Percentiles rank a stretch among this genome's conserved stretches.
Evolutionary conservation across 2,113 vertebrate genomes (phyloP).

Genomic region (Mormoops blainvillei): DNA sequence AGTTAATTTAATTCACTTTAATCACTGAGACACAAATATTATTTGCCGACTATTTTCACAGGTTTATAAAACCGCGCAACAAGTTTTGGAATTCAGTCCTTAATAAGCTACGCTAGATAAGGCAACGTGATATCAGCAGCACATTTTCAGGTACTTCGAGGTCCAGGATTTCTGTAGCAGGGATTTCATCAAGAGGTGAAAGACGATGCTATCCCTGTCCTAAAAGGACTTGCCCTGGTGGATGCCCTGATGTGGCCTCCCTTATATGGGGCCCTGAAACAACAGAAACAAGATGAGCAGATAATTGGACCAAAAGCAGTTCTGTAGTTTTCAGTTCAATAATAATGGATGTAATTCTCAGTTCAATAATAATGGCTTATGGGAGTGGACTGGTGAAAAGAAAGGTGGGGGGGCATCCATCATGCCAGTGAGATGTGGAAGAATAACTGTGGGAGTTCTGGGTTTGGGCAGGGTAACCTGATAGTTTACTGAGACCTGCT

Average conservation of each 20-base stretch:
- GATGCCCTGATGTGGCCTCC: background rate
- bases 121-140: background rate
- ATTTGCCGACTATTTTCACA: background rate
- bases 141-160: background rate
- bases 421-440: background rate
- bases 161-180: background rate
- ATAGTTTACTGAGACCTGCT: background rate
- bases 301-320: background rate
- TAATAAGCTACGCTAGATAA: background rate
- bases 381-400: background rate
- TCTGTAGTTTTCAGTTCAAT: background rate
- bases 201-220: background rate
- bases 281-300: background rate
- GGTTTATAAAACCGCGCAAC: background rate
- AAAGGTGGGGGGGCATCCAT: too few species aligned
- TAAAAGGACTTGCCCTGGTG: background rate
- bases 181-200: background rate
- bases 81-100: background rate
- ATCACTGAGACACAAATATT: background rate
- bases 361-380: background rate
- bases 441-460: background rate
- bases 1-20: background rate
- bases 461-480: background rate
- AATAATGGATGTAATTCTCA: background rate
- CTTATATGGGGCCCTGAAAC: background rate